Percentiles rank a stretch among this genome's conserved stretches.
Conservation (phyloP, 2,797 vertebrate species). For the Sternotherus odoratus region DNA sequence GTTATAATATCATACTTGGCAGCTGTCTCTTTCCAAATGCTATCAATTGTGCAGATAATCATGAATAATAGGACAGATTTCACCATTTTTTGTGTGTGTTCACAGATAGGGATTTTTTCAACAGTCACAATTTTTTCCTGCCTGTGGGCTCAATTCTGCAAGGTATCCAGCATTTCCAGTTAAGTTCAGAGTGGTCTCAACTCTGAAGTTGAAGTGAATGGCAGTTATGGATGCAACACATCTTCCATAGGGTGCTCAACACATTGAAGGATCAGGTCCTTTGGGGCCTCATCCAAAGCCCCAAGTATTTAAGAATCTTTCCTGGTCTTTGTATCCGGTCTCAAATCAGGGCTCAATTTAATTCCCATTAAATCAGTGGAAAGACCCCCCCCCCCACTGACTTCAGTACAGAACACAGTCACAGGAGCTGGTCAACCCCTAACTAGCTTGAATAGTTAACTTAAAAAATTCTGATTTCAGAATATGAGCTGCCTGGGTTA, state of each 20-base stretch:
- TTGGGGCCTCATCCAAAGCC: neutral
- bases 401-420: too few relatives aligned
- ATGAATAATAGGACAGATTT: rapidly evolving
- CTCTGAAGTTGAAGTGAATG: neutral
- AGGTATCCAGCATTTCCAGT: neutral
- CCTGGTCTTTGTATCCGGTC: neutral
- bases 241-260: neutral
- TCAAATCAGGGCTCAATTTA: neutral
- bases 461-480: neutral
- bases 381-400: neutral
- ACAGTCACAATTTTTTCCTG: neutral
- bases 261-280: neutral
- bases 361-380: neutral
- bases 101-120: neutral
- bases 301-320: neutral
- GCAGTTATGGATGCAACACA: neutral
- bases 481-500: neutral
- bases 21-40: neutral
- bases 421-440: neutral
- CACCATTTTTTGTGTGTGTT: neutral
- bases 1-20: neutral
- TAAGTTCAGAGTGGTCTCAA: neutral
- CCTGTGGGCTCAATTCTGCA: neutral
- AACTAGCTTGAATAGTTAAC: neutral
- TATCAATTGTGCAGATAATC: neutral